Base-by-base conservation (phyloP, 2,113 vertebrate species). In the Xenotilapia flavipinnis region DNA sequence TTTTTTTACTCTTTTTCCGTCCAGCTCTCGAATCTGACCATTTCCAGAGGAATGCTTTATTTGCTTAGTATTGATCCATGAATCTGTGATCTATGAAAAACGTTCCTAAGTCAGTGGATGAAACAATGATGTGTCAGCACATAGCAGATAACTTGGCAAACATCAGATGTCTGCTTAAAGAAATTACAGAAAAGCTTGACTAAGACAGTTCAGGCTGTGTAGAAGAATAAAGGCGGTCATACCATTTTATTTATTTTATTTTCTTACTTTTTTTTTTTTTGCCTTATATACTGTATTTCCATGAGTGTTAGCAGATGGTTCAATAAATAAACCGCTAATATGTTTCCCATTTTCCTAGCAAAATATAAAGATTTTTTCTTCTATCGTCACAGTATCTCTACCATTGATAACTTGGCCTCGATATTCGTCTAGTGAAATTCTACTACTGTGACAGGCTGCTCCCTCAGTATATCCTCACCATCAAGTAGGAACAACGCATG, bases 401-500 rank as follows among this genome's bases (percentile, higher is more conserved):
- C 12, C 38, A 14, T 70, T 40, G 42, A 70, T 70, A 42, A 21
- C 0, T 68, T 40, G 36, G 62, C 36, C 62, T 38, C 36, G 11
- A 40, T 68, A 40, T 14, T 68, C 5, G 11, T 68, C 36, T 40
- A 23, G 62, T 23, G 62, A 68, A 68, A 40, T 40, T 68, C n/a
- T 68, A 68, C 11, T 68, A 23, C 33, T 68, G n/a, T 14, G 19
- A 40, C 19, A 28, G 33, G 40, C 19, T 11, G 2, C 40, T 45
- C 42, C 42, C 42, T 49, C 42, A 12, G 9, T 75, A 3, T 38
- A 49, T 54, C 15, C 5, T 28, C 21, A 6, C 9, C 5, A 8
- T 28, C 14, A 60, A 10, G 19, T 89, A 82, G 91, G 94, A 94
- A 93, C 80, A 1, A 86, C 3, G 10, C 55, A 8, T 21, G 13